Conservation (phyloP, 2,888 invertebrate species). For the Chelonus formosanus region DNA sequence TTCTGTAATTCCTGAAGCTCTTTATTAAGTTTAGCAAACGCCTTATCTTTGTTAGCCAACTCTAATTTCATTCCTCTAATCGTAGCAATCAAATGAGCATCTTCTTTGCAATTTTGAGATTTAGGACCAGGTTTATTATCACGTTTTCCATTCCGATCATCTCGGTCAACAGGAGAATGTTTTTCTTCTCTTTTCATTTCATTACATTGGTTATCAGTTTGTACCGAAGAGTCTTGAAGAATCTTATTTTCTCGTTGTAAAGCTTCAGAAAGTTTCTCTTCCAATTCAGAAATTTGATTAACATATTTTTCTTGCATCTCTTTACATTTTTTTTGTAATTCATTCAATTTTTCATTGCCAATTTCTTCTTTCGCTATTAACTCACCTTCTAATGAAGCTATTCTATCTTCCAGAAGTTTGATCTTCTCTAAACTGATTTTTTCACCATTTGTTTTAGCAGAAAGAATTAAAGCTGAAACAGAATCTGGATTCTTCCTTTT, state of each 20-base stretch:
- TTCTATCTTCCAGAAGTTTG: constrained; percentile 77
- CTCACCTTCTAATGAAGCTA: constrained; percentile 75
- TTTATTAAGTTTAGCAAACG: constrained; percentile 75
- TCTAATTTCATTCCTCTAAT: constrained; percentile 82
- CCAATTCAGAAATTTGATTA: constrained; percentile 67
- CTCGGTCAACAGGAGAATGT: constrained; percentile 44
- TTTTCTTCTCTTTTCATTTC: constrained; percentile 46
- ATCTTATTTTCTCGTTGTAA: constrained; percentile 45
- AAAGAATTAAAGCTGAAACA: constrained; percentile 76
- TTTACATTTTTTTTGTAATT: constrained; percentile 79
- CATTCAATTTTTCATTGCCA: constrained; percentile 75
- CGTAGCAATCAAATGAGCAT: constrained; percentile 80
- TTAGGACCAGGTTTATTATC: constrained; percentile 48
- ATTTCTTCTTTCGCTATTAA: constrained; percentile 76
- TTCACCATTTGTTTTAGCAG: constrained; percentile 60
- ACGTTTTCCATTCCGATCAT: constrained; percentile 47
- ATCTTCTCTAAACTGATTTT: constrained; percentile 55
- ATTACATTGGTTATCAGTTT: constrained; percentile 48
- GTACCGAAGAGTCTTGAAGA: constrained; percentile 52
- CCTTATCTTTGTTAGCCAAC: constrained; percentile 77
- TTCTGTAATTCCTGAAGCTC: constrained; percentile 81
- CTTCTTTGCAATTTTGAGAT: constrained; percentile 71
- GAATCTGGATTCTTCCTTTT: constrained; percentile 84
- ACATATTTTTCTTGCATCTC: constrained; percentile 82
- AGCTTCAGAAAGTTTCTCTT: constrained; percentile 49